Conservation (phyloP, 2,113 vertebrate genomes). For the Martes martes region DNA sequence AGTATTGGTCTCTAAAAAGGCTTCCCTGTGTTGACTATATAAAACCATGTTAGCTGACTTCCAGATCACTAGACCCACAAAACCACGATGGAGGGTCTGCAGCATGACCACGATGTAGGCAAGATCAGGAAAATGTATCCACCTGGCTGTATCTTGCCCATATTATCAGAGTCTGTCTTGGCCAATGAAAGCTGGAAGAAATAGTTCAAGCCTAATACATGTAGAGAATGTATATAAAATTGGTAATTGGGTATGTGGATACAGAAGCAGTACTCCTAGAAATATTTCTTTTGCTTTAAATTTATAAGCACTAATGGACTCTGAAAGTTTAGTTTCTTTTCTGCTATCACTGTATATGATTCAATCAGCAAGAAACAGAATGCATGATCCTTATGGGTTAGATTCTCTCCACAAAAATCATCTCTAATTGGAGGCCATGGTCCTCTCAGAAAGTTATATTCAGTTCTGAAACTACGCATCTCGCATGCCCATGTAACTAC, state of each 20-base stretch:
- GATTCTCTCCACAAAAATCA: neutral
- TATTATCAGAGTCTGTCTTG: neutral
- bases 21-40: neutral
- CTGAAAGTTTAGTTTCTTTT: neutral
- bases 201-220: neutral
- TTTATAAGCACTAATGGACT: neutral
- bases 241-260: neutral
- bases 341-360: neutral
- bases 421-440: neutral
- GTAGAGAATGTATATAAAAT: neutral
- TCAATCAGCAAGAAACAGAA: neutral
- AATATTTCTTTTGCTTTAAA: neutral
- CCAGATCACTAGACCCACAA: neutral
- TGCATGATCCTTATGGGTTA: neutral
- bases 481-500: neutral
- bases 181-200: neutral
- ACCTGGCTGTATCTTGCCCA: neutral
- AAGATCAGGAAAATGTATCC: neutral
- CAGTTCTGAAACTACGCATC: neutral
- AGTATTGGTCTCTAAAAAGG: neutral
- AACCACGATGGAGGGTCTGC: neutral
- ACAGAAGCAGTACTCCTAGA: neutral
- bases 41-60: neutral
- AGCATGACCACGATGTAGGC: neutral
- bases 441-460: neutral